A percentile compares a stretch with the other conserved stretches of the same genome.
Conservation (phyloP, 2,797 vertebrate species). For the Podargus strigoides region DNA sequence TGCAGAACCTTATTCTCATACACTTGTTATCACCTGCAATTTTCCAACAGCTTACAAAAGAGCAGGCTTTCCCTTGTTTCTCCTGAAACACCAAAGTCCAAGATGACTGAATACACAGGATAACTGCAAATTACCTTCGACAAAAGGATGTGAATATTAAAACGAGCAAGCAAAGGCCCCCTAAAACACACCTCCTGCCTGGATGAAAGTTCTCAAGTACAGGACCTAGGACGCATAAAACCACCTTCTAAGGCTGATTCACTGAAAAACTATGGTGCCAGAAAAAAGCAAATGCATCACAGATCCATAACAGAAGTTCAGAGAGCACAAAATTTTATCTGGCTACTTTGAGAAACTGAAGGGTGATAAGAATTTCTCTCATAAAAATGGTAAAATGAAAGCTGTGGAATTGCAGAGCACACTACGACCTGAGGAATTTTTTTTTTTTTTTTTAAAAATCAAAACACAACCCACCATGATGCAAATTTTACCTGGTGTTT, state of each 20-base stretch:
- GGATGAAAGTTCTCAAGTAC: background rate
- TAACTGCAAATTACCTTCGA: background rate
- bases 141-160: background rate
- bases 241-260: background rate
- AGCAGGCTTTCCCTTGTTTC: background rate
- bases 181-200: background rate
- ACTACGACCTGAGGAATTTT: accelerated
- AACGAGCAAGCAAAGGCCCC: accelerated
- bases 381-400: background rate
- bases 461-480: accelerated
- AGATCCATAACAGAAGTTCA: background rate
- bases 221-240: background rate
- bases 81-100: background rate
- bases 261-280: background rate
- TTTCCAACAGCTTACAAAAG: background rate
- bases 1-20: background rate
- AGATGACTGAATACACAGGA: background rate
- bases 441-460: too few species aligned
- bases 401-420: background rate
- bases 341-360: background rate
- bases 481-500: background rate
- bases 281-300: background rate
- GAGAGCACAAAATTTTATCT: background rate
- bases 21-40: background rate
- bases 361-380: background rate